phyloP scores from a whole-genome alignment of 1,140 invertebrate genomes.

The Mizuhopecten yessoensis region DNA sequence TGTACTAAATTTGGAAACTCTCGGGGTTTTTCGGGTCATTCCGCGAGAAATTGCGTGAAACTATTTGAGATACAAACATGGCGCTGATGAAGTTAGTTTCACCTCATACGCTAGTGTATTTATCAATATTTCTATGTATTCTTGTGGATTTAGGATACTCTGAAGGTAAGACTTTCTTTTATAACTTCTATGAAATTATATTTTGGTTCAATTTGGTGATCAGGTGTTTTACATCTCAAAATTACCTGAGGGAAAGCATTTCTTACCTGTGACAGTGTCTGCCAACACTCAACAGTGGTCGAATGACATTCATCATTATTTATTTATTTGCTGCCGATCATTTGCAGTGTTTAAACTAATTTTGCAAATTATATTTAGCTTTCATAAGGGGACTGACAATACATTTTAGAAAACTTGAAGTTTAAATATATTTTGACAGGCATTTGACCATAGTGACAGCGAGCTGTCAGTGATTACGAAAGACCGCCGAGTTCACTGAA shows the following conservation, averaged over 20 bases:
- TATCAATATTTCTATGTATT: constrained; percentile 57
- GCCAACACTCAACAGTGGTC: neutral
- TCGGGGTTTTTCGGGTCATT: constrained; percentile 54
- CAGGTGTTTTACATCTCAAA: neutral
- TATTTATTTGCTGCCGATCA: no score
- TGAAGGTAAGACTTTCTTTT: constrained; percentile 52
- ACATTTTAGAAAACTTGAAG: no score
- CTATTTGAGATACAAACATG: constrained; percentile 59
- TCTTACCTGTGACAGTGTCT: constrained; percentile 20
- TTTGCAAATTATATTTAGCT: no score
- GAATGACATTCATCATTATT: no score
- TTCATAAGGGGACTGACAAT: no score
- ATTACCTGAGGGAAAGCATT: constrained; percentile 23
- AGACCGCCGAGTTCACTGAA: neutral
- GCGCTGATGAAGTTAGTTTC: constrained; percentile 51
- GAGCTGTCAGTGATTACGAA: neutral
- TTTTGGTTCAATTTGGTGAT: neutral
- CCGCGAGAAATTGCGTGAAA: constrained; percentile 48
- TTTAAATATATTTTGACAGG: neutral
- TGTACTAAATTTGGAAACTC: constrained; percentile 59
- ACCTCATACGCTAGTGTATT: constrained; percentile 46
- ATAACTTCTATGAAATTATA: neutral
- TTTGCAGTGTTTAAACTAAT: no score
- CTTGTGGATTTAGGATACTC: constrained; percentile 57
- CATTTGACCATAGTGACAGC: neutral